These are phyloP conservation scores for Drosophila auraria DNA, from an alignment of 1,140 invertebrate genomes.

Conservation along the genomic window DNA sequence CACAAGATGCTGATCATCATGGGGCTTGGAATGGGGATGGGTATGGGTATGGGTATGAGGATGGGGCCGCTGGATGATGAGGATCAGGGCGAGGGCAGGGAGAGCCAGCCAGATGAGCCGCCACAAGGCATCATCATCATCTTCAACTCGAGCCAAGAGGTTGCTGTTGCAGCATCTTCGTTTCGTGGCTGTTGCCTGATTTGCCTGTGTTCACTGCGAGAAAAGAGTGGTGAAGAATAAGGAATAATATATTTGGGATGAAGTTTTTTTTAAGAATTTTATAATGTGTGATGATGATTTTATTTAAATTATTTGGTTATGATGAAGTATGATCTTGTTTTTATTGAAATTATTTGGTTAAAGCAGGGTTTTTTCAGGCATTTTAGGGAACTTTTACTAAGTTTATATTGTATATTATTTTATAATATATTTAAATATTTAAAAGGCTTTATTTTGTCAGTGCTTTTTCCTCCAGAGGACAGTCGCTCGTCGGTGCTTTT, in stretches of 20 bases:
- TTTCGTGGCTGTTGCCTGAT: constrained; percentile 31
- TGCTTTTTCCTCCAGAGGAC: constrained; percentile 4
- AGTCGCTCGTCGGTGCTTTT: constrained; percentile 54
- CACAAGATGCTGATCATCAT: constrained; percentile 45
- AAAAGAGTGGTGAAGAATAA: background rate
- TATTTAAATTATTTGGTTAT: too few relatives aligned
- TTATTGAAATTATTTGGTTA: too few relatives aligned
- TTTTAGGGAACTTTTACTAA: background rate
- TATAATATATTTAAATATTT: too few relatives aligned
- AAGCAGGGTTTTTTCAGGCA: background rate
- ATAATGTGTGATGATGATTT: background rate
- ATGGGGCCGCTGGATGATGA: constrained; percentile 6
- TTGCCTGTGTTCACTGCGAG: constrained; percentile 36
- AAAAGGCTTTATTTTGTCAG: constrained; percentile 1
- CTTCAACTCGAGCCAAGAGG: constrained; percentile 25
- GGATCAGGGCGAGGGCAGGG: constrained; percentile 28
- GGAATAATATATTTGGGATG: background rate
- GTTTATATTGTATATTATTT: too few relatives aligned
- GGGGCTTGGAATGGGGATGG: constrained; percentile 14
- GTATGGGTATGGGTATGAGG: constrained; percentile 4
- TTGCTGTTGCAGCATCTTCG: constrained; percentile 36
- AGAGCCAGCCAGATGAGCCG: constrained; percentile 39
- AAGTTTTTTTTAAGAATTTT: background rate
- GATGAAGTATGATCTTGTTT: too few relatives aligned
- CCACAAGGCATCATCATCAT: constrained; percentile 52